phyloP scores from a whole-genome alignment of 2,888 invertebrate species.

The Drosophila multiciliata region DNA sequence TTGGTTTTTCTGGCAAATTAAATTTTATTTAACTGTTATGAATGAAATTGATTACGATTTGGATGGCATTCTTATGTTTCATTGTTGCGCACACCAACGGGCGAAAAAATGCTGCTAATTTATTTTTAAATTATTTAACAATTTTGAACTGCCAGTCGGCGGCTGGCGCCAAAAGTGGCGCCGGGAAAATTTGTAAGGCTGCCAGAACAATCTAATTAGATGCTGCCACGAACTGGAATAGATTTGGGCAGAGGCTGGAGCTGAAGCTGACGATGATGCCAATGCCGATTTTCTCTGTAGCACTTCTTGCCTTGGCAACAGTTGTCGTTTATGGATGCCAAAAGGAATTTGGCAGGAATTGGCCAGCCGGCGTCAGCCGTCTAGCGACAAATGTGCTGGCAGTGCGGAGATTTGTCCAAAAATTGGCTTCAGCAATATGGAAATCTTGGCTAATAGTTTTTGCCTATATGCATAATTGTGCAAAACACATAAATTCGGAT shows the following conservation, averaged over 20 bases:
- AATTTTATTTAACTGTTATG: slow-evolving; percentile 78
- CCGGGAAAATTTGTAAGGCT: slow-evolving; percentile 37
- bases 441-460: slow-evolving; percentile 61
- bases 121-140: slow-evolving; percentile 78
- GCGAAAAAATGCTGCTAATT: slow-evolving; percentile 63
- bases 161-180: slow-evolving; percentile 40
- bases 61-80: slow-evolving; percentile 54
- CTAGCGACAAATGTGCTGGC: slow-evolving; percentile 18
- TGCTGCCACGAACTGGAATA: slow-evolving; percentile 36
- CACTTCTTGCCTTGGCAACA: slow-evolving; percentile 75
- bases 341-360: slow-evolving; percentile 67
- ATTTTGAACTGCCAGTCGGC: slow-evolving; percentile 57
- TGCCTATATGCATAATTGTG: slow-evolving; percentile 64
- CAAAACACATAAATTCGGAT: slow-evolving; percentile 70
- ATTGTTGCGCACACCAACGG: slow-evolving; percentile 24
- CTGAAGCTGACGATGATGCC: slow-evolving; percentile 49
- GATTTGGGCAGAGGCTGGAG: slow-evolving; percentile 24
- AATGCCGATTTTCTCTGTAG: slow-evolving; percentile 73
- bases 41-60: slow-evolving; percentile 67
- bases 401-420: slow-evolving; percentile 6
- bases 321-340: slow-evolving; percentile 74
- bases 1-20: slow-evolving; percentile 70
- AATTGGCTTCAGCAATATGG: slow-evolving; percentile 47
- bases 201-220: slow-evolving; percentile 72
- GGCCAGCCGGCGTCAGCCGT: slow-evolving; percentile 17